Base-by-base conservation (phyloP, 2,888 invertebrate species). In the Bembecia ichneumoniformis region DNA sequence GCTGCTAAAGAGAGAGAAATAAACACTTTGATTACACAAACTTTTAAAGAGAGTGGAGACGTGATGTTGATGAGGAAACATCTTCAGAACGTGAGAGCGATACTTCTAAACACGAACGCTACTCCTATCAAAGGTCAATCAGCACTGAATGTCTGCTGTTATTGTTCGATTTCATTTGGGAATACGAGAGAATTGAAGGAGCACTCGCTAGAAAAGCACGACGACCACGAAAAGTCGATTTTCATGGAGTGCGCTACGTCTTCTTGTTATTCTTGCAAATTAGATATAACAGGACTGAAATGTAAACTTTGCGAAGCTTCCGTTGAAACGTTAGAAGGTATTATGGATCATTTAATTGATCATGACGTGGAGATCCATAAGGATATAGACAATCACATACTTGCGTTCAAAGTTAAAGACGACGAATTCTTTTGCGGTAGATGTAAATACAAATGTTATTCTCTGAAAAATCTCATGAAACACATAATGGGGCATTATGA, bases 71-170 rank as follows among this genome's bases (percentile, higher is more conserved):
- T 20, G 20, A 20, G 2, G 7, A 74, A 74, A 52, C 77, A 76
- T 47, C 56, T 63, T 15, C 55, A 55, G 44, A 80, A 80, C 49
- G 56, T 74, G 20, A 58, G 58, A 51, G 64, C 61, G 35, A 66
- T 81, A 15, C 50, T 80, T 2, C 49, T 55, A n/a, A 60, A 64
- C 55, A 68, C 78, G 0, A 80, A 77, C 48, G 78, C 78, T 0
- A 79, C 79, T 2, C 78, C 80, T 0, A 71, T 81, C 15, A 58
- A 68, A 20, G 60, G 60, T 40, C 64, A 60, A n/a, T n/a, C 7
- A 1, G 20, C 1, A 20, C 20, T 7, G 20, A 20, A 5, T 17
- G 17, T 17, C 17, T 17, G 17, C 17, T 17, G 3, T 7, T 20
- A 2, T 20, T 20, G 20, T 20, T 20, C 20, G 2, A 1, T 7